Evolutionary conservation across 2,888 invertebrate species (phyloP).

Genomic region (Andrena hattorfiana): DNA sequence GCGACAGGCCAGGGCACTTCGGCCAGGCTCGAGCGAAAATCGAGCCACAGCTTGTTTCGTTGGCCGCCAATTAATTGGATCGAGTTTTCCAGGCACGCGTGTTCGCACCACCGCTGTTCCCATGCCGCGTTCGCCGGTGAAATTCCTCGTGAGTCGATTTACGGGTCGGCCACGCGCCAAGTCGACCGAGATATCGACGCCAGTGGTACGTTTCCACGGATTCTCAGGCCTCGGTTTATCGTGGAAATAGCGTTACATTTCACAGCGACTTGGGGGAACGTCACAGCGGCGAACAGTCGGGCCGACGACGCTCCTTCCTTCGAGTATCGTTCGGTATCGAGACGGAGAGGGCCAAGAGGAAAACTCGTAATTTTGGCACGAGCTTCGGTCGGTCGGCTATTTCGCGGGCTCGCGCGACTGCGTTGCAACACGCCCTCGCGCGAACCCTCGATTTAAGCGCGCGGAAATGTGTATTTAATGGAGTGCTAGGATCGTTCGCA

Average conservation of each 20-base stretch:
- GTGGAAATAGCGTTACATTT: constrained; percentile 4
- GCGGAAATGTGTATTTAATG: background rate
- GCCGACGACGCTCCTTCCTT: background rate
- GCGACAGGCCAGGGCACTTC: background rate
- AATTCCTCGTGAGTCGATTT: constrained; percentile 48
- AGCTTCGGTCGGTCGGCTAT: background rate
- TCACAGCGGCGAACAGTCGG: constrained; percentile 1
- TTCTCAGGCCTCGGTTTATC: background rate
- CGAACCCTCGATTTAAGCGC: background rate
- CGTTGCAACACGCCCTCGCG: constrained; percentile 14
- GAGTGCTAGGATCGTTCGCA: background rate
- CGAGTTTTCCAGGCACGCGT: background rate
- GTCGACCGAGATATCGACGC: constrained; percentile 47
- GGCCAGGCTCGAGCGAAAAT: background rate
- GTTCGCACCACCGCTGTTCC: constrained; percentile 5
- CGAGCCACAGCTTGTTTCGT: background rate
- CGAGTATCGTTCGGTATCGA: background rate
- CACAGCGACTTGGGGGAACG: no score
- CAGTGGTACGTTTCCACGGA: constrained; percentile 40
- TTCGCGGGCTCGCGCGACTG: constrained; percentile 8
- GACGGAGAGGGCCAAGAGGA: background rate
- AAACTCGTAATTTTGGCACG: constrained; percentile 38
- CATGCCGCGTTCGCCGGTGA: constrained; percentile 31
- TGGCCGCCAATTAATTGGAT: constrained; percentile 4
- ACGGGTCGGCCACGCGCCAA: constrained; percentile 62